Base-by-base conservation (phyloP, 1,140 invertebrate species). In the Neodiprion pinetum region DNA sequence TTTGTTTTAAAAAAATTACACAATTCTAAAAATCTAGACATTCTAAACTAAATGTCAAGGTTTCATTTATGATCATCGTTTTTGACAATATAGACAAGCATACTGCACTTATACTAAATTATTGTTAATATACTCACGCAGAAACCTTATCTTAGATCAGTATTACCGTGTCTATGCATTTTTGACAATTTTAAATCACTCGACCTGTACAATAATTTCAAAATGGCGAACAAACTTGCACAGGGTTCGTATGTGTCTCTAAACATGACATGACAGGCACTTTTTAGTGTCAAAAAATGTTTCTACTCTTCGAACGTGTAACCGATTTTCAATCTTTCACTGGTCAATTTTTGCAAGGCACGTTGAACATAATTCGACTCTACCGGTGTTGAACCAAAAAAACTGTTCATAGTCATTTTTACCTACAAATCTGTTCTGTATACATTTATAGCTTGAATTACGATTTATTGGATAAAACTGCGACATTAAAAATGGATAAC, bases 211-310 rank as follows among this genome's bases (percentile, higher is more conserved):
- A 61, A 17, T 61, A 17, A 61, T 61, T 61, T 61, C 11, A 61
- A 61, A 61, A 61, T 61, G 53, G 53, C 11, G n/a, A 14, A 8
- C 5, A 61, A 61, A 61, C 11, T 61, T 61, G 53, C 53, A 61
- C 53, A 61, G 53, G n/a, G 11, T 61, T 61, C 28, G 28, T 17
- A 82, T 83, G 80, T 84, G 48, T 74, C 76, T 85, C 84, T 86
- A 85, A 85, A 85, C 81, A 82, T 82, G 83, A 87, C 83, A 85
- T 84, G 85, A 86, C 84, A 88, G 86, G 86, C 86, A 88, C 86
- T 88, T 88, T 85, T 83, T 85, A 88, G 84, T 88, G 86, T 87
- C 86, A 87, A 50, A 77, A 85, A 87, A 86, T 81, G 80, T 82
- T 83, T 79, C 80, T 86, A 86, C 80, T 84, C 70, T 72, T 23